Percentiles rank a stretch among this genome's conserved stretches.
phyloP scores from a whole-genome alignment of 2,888 invertebrate species.

The Protodeltote pygarga region DNA sequence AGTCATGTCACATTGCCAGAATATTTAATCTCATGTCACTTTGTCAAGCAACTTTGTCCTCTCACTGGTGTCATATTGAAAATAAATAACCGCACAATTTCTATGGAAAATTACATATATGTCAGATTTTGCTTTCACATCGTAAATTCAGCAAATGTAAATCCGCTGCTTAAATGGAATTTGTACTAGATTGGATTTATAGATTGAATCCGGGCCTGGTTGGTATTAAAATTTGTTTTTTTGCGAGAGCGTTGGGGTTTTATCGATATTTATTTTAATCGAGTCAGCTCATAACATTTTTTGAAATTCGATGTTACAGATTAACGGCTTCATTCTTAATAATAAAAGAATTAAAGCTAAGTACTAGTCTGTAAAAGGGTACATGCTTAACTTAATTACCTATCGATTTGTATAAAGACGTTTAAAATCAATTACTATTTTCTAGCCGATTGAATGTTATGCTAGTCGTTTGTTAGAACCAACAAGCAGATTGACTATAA shows the following conservation, averaged over 20 bases:
- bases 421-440: too few species aligned
- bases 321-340: constrained; percentile 29
- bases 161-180: constrained; percentile 40
- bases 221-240: constrained; percentile 43
- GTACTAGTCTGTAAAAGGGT: background rate
- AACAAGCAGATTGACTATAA: too few species aligned
- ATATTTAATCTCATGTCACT: too few species aligned
- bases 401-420: too few species aligned
- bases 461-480: too few species aligned
- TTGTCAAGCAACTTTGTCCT: background rate
- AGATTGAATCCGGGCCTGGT: constrained; percentile 31
- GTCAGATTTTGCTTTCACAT: constrained; percentile 24
- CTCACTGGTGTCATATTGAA: too few species aligned
- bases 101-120: constrained; percentile 12
- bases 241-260: constrained; percentile 25
- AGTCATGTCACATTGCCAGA: too few species aligned
- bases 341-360: constrained; percentile 14
- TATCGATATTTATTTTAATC: constrained; percentile 17
- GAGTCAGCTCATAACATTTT: constrained; percentile 29
- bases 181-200: constrained; percentile 40
- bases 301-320: constrained; percentile 20
- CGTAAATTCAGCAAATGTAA: constrained; percentile 39
- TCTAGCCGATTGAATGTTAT: too few species aligned
- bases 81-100: constrained; percentile 17
- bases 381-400: too few species aligned